Evolutionary conservation across 2,888 invertebrate genomes (phyloP), one percentile per base, ranked within the genome.

Genomic region (Atethmia centrago): DNA sequence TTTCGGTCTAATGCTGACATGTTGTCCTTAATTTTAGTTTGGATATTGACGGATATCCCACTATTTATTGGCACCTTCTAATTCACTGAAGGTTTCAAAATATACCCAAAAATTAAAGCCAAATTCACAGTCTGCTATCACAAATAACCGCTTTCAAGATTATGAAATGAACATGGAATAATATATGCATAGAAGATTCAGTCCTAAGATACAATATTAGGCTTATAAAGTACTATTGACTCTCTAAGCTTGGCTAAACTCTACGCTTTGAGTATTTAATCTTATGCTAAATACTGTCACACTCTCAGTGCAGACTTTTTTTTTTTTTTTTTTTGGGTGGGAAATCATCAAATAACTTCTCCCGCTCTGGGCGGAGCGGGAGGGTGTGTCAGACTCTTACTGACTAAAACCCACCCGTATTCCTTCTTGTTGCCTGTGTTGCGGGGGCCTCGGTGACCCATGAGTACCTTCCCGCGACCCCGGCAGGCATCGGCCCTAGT

Each of bases 231-330:
- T 45, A 31, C 58, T 63, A 53, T 49, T 47, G 45, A 64, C 51
- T 61, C 45, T 40, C 55, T 10, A 19, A 74, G 74, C 42, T 67
- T 49, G 16, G 40, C 51, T 71, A 71, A 77, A 67, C 62, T 71
- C 62, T n/a, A 19, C 47, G 31, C 47, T 36, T 65, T 73, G 68
- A 79, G 42, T 67, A 70, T 70, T 68, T 79, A 81, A 81, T 83
- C 79, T 67, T 83, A 74, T 59, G 70, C 70, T 74, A 71, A 79
- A 71, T 83, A 70, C 83, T 45, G 70, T 65, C 79, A 64, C 56
- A 75, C 59, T 68, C 64, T 65, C 53, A 28, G 47, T 59, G 42
- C 58, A 56, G 67, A 70, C 67, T 81, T 82, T n/a, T n/a, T n/a
- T n/a, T n/a, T n/a, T n/a, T n/a, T n/a, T n/a, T n/a, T n/a, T n/a